Evolutionary conservation across 2,797 vertebrate genomes (phyloP), one percentile per base, ranked within the genome.

Genomic region (Crax fasciolata): DNA sequence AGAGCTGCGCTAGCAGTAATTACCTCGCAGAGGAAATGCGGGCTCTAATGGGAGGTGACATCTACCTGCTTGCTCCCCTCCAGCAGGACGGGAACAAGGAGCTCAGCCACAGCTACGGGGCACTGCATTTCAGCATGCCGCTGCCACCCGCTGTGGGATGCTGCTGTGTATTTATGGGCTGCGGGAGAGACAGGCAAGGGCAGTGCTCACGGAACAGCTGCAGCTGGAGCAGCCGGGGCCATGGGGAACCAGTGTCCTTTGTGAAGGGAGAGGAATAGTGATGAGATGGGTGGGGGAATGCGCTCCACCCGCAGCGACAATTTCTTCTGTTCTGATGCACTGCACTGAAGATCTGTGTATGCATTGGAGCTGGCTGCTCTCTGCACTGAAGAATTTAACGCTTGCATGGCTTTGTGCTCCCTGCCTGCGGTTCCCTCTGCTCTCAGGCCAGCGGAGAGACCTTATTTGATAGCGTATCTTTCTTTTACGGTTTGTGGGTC

Each of bases 121-220:
- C 0, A 0, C 10, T 8, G 41, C 48, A 11, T 21, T 14, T 58
- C 46, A 43, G 21, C n/a, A 6, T 32, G 48, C 35, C 2, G 6
- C 3, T 16, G 24, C 54, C 17, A 18, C 28, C 73, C 67, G 59
- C 58, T 2, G 5, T 16, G 74, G 83, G 67, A 17, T 83, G 72
- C 58, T 75, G 44, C 88, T 84, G 43, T 39, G 2, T 13, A 57
- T 59, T 73, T 61, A 18, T 54, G 51, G 80, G 43, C 43, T 66
- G 76, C 1, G 0, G 23, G 39, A 71, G 25, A 39, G 55, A 87
- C 68, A 75, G 51, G 48, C 27, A 52, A 79, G 39, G 57, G 51
- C 78, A 77, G 23, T 2, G 3, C 43, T 84, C 20, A 5, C 20
- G 3, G 61, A 63, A 9, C 9, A 85, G 52, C 49, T 57, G 38